phyloP scores from a whole-genome alignment of 2,888 invertebrate species.

The Aleiodes leptofemur region DNA sequence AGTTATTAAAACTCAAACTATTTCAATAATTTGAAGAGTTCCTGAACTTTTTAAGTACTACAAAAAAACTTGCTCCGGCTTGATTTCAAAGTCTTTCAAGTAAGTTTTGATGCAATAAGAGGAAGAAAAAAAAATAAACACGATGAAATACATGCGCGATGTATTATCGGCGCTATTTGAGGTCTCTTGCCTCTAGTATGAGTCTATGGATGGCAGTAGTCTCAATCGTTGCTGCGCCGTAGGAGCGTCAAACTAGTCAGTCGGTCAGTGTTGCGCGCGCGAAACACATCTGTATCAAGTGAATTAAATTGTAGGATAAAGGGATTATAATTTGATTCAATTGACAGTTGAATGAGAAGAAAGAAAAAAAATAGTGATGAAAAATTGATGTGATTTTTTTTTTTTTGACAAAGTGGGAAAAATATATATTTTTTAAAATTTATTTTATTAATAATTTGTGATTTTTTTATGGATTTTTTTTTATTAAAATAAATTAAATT shows the following conservation, averaged over 20 bases:
- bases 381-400: background rate
- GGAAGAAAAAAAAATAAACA: background rate
- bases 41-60: too few species aligned
- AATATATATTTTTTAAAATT: too few species aligned
- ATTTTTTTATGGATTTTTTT: background rate
- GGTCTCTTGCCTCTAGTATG: conserved; percentile 10
- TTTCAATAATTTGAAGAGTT: too few species aligned
- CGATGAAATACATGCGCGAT: conserved; percentile 14
- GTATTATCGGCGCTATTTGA: conserved; percentile 18
- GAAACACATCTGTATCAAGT: conserved; percentile 28
- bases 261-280: conserved; percentile 31
- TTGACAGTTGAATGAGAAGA: background rate
- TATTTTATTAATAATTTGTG: too few species aligned
- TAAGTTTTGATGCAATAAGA: too few species aligned
- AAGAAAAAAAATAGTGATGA: background rate
- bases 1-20: too few species aligned
- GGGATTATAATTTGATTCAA: background rate
- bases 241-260: conserved; percentile 22
- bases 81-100: too few species aligned
- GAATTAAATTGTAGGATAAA: background rate
- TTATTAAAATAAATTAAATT: background rate
- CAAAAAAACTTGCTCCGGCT: too few species aligned
- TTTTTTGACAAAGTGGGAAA: background rate
- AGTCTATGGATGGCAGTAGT: conserved; percentile 7
- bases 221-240: conserved; percentile 23